These are phyloP conservation scores for Helicolenus hilgendorfi DNA, from an alignment of 2,797 vertebrate species.

Conservation along the genomic window DNA sequence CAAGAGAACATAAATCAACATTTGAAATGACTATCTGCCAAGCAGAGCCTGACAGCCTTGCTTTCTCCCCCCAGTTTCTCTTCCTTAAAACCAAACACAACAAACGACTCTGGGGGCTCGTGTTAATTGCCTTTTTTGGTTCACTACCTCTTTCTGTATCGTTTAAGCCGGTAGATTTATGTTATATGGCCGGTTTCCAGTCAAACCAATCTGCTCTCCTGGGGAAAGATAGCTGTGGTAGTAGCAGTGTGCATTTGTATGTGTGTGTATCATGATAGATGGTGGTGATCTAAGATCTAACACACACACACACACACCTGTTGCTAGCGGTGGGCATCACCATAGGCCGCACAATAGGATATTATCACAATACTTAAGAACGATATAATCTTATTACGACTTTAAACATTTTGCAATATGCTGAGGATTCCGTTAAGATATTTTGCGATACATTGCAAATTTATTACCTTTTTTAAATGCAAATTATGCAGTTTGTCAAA, in stretches of 20 bases:
- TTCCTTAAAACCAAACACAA: slow-evolving; percentile 7
- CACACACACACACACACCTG: background rate
- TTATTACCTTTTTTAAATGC: no score
- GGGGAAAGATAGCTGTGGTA: background rate
- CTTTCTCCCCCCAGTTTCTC: background rate
- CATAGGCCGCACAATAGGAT: no score
- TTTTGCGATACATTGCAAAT: no score
- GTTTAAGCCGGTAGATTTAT: slow-evolving; percentile 18
- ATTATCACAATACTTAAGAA: no score
- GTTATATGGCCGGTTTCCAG: slow-evolving; percentile 15
- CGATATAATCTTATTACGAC: no score
- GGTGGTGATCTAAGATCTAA: background rate
- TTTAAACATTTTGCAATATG: no score
- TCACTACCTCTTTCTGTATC: background rate
- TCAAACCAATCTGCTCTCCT: slow-evolving; percentile 6
- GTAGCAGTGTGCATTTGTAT: background rate
- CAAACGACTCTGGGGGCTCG: background rate
- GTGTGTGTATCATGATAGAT: background rate
- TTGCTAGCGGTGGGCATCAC: no score
- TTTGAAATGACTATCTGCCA: slow-evolving; percentile 4
- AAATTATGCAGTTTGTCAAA: no score
- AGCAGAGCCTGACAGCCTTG: background rate
- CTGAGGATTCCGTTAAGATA: no score
- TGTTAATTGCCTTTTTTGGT: background rate
- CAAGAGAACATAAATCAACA: slow-evolving; percentile 19